phyloP scores from a whole-genome alignment of 2,888 invertebrate species.

The Mayetiola destructor region DNA sequence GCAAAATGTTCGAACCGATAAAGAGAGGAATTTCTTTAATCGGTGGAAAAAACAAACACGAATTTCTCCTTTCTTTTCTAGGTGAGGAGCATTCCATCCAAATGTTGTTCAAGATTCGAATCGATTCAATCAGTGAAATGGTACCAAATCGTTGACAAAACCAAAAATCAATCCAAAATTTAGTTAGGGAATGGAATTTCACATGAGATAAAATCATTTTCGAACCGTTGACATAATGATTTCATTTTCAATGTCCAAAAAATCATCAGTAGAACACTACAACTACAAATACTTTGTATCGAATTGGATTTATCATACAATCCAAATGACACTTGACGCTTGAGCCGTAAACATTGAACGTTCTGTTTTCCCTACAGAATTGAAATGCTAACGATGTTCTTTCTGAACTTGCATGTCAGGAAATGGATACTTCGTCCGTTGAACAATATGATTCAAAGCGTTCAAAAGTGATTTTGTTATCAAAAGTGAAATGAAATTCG shows the following conservation, averaged over 20 bases:
- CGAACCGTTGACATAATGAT: neutral
- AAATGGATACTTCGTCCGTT: too few species aligned
- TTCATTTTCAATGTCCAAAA: neutral
- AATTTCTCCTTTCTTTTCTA: slow-evolving; percentile 4
- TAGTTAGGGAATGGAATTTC: neutral
- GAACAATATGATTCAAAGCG: too few species aligned
- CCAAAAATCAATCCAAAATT: neutral
- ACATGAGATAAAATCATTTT: neutral
- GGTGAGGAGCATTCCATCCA: slow-evolving; percentile 1
- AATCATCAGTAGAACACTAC: too few species aligned
- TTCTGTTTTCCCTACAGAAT: too few species aligned
- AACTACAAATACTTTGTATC: too few species aligned
- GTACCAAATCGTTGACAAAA: neutral
- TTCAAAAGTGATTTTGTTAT: too few species aligned
- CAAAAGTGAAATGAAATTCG: neutral
- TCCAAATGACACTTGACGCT: too few species aligned
- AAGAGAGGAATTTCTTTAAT: slow-evolving; percentile 7
- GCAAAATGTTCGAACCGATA: neutral
- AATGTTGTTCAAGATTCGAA: neutral
- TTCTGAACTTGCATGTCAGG: too few species aligned
- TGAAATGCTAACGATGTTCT: too few species aligned
- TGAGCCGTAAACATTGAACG: too few species aligned
- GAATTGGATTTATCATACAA: too few species aligned
- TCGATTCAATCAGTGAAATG: neutral
- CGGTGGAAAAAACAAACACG: too few species aligned